Base-by-base conservation (phyloP, 2,888 invertebrate species). In the Girardia tigrina region DNA sequence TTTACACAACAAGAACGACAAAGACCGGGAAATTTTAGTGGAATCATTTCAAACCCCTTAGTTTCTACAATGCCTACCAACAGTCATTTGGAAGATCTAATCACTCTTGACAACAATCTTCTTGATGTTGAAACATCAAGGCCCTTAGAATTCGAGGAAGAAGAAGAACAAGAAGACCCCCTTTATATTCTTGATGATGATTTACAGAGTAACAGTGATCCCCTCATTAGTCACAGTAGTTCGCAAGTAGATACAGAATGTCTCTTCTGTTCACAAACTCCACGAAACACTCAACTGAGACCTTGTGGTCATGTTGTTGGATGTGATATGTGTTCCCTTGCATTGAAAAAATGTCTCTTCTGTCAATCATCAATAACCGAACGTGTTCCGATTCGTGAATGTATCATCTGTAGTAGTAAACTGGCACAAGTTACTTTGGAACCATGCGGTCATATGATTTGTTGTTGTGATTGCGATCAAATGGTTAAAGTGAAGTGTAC, bases 261-360 rank as follows among this genome's bases (percentile, higher is more conserved):
- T 83, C 88, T 94, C 81, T 91, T 94, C 74, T 95, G 94, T 84
- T 94, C 94, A 0, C 94, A 94, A 83, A 88, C 89, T 77, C 92
- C 92, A 82, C 87, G 93, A 8, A 94, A 95, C 84, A 91, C 91
- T 71, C 79, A 84, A 78, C 94, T 94, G 87, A 90, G 91, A 79
- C 94, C 94, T 28, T 95, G 95, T 86, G 90, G 91, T 74, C 94
- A 95, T 86, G 92, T 94, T 89, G 90, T 90, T 86, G 91, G 91
- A 26, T 92, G 92, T 86, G 90, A 90, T 79, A 12, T 28, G 14
- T 75, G 78, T 72, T 36, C 70, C 29, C 2, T 90, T 79, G 88
- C 94, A 80, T 94, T 95, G 93, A 94, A 94, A 87, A 94, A 94
- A 86, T 95, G 95, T 86, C 92, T 95, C 20, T 90, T 91, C 84